phyloP scores from a whole-genome alignment of 2,113 vertebrate species.

The Myocastor coypus region DNA sequence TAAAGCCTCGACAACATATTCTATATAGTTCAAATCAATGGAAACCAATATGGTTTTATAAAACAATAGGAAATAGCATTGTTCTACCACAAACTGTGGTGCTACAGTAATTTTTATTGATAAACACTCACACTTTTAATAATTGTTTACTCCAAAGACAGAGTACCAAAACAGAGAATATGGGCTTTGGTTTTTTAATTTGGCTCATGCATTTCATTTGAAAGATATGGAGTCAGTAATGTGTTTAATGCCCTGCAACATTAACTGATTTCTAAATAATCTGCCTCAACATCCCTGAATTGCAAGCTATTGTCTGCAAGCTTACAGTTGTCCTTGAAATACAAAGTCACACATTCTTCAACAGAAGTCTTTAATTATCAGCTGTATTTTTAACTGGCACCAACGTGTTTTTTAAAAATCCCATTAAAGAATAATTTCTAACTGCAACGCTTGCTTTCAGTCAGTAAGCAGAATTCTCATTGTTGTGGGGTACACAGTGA shows the following conservation, averaged over 20 bases:
- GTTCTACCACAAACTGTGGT: neutral
- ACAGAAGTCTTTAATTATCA: conserved; percentile 24
- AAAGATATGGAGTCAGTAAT: conserved; percentile 40
- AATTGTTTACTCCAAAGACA: conserved; percentile 64
- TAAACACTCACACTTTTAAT: conserved; percentile 60
- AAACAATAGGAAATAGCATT: conserved; percentile 54
- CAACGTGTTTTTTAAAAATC: conserved; percentile 61
- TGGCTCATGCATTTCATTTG: conserved; percentile 47
- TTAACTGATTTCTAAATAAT: conserved; percentile 26
- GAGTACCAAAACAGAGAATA: conserved; percentile 6
- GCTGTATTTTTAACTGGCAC: conserved; percentile 71
- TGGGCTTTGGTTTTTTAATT: conserved; percentile 36
- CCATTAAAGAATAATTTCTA: conserved; percentile 71
- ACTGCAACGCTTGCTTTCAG: conserved; percentile 23
- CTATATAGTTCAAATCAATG: conserved; percentile 61
- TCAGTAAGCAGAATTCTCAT: conserved; percentile 61
- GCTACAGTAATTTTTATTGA: conserved; percentile 64
- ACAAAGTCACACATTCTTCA: neutral
- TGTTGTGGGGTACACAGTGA: conserved; percentile 47
- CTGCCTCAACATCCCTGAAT: conserved; percentile 31
- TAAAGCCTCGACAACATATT: conserved; percentile 57
- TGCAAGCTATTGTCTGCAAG: conserved; percentile 60
- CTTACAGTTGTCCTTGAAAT: conserved; percentile 55
- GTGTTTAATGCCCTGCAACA: conserved; percentile 39
- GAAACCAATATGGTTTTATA: conserved; percentile 58